phyloP scores from a whole-genome alignment of 2,113 vertebrate genomes.

The Esox niger region DNA sequence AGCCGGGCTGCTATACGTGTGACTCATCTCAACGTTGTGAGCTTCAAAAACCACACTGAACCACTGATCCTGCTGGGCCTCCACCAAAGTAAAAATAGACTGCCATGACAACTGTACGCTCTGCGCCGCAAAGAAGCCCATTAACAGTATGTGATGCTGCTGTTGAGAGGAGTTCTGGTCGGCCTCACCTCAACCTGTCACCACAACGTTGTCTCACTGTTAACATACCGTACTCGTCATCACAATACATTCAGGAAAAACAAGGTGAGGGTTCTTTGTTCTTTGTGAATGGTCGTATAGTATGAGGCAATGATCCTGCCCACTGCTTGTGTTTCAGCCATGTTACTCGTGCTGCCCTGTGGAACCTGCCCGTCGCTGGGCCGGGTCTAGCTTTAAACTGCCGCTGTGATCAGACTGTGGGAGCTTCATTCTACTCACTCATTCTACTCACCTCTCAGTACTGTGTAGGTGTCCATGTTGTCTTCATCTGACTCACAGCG shows the following conservation, averaged over 20 bases:
- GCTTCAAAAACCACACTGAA: conserved; percentile 60
- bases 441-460: conserved; percentile 19
- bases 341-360: background rate
- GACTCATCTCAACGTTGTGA: conserved; percentile 63
- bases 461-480: conserved; percentile 15
- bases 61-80: conserved; percentile 58
- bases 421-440: conserved; percentile 29
- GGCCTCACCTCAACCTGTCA: conserved; percentile 39
- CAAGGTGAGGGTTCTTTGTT: background rate
- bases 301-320: background rate
- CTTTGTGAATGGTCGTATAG: background rate
- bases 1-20: conserved; percentile 53
- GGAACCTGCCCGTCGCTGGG: conserved; percentile 26
- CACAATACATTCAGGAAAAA: background rate
- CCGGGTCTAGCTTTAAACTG: too few relatives aligned
- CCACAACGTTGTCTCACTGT: background rate
- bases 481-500: conserved; percentile 33
- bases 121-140: conserved; percentile 30
- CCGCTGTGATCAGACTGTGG: conserved; percentile 30
- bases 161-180: conserved; percentile 27
- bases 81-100: conserved; percentile 66
- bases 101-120: conserved; percentile 56
- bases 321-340: background rate
- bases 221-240: conserved; percentile 25
- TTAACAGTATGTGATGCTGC: conserved; percentile 58